Percentiles rank a stretch among this genome's conserved stretches.
phyloP scores from a whole-genome alignment of 2,888 invertebrate species.

The Hemistola chrysoprasaria region DNA sequence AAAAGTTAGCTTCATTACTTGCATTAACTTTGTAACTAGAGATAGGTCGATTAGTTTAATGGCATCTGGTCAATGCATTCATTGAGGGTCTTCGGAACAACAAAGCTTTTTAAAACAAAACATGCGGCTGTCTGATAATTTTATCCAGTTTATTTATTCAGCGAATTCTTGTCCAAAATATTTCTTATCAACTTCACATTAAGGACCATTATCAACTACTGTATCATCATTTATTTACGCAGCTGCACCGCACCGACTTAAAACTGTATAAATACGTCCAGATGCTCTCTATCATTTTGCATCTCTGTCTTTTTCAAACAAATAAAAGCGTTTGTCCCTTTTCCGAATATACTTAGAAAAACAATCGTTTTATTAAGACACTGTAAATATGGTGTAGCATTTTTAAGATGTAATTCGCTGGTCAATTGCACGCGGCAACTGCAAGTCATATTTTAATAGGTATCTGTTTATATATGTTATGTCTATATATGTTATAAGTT shows the following conservation, averaged over 20 bases:
- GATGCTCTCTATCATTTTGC: constrained; percentile 42
- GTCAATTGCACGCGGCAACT: too few species aligned
- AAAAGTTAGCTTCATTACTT: neutral
- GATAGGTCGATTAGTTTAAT: constrained; percentile 17
- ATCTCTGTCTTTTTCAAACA: constrained; percentile 39
- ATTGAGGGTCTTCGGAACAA: constrained; percentile 8
- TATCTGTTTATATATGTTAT: too few species aligned
- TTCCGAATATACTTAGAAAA: constrained; percentile 12
- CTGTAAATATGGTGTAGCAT: constrained; percentile 15
- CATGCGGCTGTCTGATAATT: neutral
- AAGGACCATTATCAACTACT: constrained; percentile 10
- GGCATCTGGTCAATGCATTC: constrained; percentile 13
- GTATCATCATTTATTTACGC: constrained; percentile 44
- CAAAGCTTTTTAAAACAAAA: constrained; percentile 5
- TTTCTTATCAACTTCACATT: constrained; percentile 4
- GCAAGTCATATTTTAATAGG: too few species aligned
- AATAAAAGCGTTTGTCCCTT: constrained; percentile 31
- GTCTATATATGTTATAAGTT: too few species aligned
- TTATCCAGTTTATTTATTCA: neutral
- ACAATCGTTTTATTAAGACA: constrained; percentile 15
- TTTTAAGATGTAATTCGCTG: too few species aligned
- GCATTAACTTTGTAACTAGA: constrained; percentile 3
- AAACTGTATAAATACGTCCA: constrained; percentile 47
- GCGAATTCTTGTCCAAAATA: constrained; percentile 8
- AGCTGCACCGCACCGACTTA: constrained; percentile 48